Conservation (phyloP, 1,140 invertebrate genomes). For the Microplitis mediator region DNA sequence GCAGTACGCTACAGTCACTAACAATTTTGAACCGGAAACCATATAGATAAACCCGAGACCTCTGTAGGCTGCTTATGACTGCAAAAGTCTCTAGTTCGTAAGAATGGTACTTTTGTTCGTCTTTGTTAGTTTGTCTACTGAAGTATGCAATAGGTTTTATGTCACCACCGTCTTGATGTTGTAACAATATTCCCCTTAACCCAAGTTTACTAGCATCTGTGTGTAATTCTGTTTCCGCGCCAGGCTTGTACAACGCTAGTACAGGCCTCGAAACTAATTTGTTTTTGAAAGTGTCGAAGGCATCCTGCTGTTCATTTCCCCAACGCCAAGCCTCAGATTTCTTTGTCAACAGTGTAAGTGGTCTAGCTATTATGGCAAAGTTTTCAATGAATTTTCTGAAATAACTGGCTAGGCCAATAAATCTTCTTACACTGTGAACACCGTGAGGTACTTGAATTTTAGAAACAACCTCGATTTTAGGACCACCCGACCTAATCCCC, state of each 20-base stretch:
- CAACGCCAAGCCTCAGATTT: not conserved
- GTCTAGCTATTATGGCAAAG: conserved; percentile 40
- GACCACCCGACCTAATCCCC: conserved; percentile 31
- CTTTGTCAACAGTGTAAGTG: conserved; percentile 10
- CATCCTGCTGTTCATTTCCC: not conserved
- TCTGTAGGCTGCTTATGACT: conserved; percentile 42
- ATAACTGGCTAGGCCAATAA: conserved; percentile 45
- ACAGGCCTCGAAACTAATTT: conserved; percentile 35
- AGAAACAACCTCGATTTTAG: conserved; percentile 45
- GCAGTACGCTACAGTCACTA: conserved; percentile 48
- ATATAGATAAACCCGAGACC: conserved; percentile 46
- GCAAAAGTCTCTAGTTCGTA: conserved; percentile 48
- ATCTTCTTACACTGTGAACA: conserved; percentile 39
- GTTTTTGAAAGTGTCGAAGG: not conserved
- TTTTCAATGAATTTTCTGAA: conserved; percentile 44
- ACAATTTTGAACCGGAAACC: conserved; percentile 48
- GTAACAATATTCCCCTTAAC: conserved; percentile 37
- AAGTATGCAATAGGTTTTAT: conserved; percentile 28
- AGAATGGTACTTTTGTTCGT: conserved; percentile 46
- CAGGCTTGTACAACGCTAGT: conserved; percentile 47
- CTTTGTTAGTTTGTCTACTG: conserved; percentile 37
- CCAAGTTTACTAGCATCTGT: conserved; percentile 40
- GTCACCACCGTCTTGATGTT: conserved; percentile 19
- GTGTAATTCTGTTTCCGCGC: conserved; percentile 31
- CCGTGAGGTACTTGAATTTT: conserved; percentile 40